Conservation (phyloP, 1,140 invertebrate species). For the Nephila pilipes region DNA sequence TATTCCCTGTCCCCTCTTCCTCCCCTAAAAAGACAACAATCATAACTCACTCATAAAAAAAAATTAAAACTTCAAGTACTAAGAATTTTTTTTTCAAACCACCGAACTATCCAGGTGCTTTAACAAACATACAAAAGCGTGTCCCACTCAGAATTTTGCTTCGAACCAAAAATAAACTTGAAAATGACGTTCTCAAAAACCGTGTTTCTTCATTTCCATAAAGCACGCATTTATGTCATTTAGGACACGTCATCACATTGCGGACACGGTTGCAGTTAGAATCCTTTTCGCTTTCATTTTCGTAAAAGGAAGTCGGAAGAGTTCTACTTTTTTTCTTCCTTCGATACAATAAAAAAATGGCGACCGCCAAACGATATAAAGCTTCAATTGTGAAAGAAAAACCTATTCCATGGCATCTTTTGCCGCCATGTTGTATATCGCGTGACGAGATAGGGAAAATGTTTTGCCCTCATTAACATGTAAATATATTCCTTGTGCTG, state of each 20-base stretch:
- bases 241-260: slow-evolving; percentile 68
- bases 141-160: slow-evolving; percentile 4
- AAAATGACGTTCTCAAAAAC: slow-evolving; percentile 26
- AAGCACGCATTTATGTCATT: slow-evolving; percentile 65
- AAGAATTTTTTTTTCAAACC: background rate
- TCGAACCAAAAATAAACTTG: slow-evolving; percentile 34
- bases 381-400: slow-evolving; percentile 25
- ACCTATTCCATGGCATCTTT: background rate
- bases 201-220: slow-evolving; percentile 64
- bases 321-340: background rate
- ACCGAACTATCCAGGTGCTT: background rate
- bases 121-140: slow-evolving; percentile 2
- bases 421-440: background rate
- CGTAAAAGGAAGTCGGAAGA: slow-evolving; percentile 31
- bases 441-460: slow-evolving; percentile 17
- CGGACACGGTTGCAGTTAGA: slow-evolving; percentile 62
- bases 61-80: background rate
- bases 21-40: too few relatives aligned
- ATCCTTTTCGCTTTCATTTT: slow-evolving; percentile 64
- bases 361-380: slow-evolving; percentile 6
- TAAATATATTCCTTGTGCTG: slow-evolving; percentile 21
- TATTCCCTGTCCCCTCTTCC: too few relatives aligned
- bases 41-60: background rate
- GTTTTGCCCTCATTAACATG: slow-evolving; percentile 9
- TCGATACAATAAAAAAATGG: background rate